Evolutionary conservation across 2,113 vertebrate genomes (phyloP), one percentile per base, ranked within the genome.

Genomic region (Argyrosomus japonicus): DNA sequence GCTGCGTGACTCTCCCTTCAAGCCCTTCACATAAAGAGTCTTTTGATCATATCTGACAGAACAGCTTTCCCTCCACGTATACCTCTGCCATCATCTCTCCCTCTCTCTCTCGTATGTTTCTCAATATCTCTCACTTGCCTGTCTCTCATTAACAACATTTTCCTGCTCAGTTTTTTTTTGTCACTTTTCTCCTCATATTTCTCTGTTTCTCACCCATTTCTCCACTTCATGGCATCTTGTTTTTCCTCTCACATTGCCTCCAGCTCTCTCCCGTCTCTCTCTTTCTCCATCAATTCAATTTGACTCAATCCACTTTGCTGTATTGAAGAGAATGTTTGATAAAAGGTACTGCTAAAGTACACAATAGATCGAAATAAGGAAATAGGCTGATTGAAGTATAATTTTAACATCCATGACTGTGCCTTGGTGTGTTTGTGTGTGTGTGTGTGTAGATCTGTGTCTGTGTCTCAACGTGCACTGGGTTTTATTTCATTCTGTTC

Each of bases 31-130:
- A 65, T 77, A 27, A 71, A 79, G 63, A 53, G 61, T 77, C 25
- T 40, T 87, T 84, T 76, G 87, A 90, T 89, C 84, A 82, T 70
- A 83, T 90, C 77, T 85, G 79, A 78, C 47, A 67, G 82, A 79
- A 48, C 68, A 36, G 70, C 70, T 64, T 56, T 62, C 75, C 72
- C 61, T 67, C 62, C 47, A 58, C n/a, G 17, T 58, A 51, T 25
- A 23, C 45, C 62, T 82, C 63, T 25, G 32, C 68, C 45, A n/a
- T 61, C 82, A 56, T 62, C 77, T 61, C 54, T 17, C 40, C 45
- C 70, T 50, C 62, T 64, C 43, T 25, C 51, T 60, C 50, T 72
- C 63, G 3, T n/a, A 6, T 27, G 2, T 45, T 53, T 23, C 77
- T 61, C 53, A 19, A 2, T 76, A 70, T 68, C 76, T 84, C 65